Conservation (phyloP, 2,113 vertebrate genomes). For the Apaloderma vittatum region DNA sequence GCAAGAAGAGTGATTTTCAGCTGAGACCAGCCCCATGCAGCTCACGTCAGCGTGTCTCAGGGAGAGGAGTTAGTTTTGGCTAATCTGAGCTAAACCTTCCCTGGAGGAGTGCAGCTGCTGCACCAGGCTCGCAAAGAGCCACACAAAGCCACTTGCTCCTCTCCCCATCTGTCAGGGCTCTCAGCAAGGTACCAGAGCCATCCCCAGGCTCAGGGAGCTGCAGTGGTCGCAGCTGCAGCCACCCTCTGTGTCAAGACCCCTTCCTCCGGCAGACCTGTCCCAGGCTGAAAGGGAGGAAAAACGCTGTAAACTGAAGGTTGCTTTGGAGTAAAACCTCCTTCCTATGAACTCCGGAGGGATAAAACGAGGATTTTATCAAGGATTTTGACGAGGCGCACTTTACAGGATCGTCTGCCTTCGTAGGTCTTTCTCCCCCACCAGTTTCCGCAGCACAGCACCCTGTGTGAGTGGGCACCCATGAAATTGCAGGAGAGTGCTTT, state of each 20-base stretch:
- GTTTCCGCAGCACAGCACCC: not conserved
- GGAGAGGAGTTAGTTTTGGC: constrained; percentile 35
- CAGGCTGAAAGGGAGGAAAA: not conserved
- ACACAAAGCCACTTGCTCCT: constrained; percentile 10
- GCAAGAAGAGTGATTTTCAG: constrained; percentile 12
- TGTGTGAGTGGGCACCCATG: not conserved
- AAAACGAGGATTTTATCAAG: not conserved
- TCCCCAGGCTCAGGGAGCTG: not conserved
- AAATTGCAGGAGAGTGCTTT: not conserved
- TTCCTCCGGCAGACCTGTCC: not conserved
- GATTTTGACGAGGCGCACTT: accelerated
- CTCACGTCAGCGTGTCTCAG: not conserved
- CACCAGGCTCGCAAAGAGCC: not conserved
- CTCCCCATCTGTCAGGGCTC: constrained; percentile 8
- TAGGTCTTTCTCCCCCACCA: not conserved
- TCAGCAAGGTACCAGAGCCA: not conserved
- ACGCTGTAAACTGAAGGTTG: not conserved
- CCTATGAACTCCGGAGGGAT: not conserved
- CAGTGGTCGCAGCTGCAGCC: not conserved
- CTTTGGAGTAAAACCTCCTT: not conserved
- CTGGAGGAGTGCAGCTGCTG: constrained; percentile 58
- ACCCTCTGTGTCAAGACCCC: not conserved
- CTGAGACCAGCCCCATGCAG: not conserved
- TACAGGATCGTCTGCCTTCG: not conserved
- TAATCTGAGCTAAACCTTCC: constrained; percentile 63